Base-by-base conservation (phyloP, 2,888 invertebrate genomes). In the Marronus borbonicus region DNA sequence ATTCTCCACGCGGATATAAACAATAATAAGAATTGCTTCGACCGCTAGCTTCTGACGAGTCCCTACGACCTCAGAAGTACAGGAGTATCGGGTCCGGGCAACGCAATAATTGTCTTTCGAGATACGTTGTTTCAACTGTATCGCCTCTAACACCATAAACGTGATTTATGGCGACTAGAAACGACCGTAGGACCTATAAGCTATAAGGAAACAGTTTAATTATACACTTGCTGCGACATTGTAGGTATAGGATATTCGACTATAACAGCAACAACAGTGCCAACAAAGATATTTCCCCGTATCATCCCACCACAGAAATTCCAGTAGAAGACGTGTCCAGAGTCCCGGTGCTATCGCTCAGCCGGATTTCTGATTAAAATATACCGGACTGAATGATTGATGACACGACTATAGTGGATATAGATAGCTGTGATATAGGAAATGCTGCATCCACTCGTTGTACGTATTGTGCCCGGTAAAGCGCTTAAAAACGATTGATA, bases 151-250 rank as follows among this genome's bases (percentile, higher is more conserved):
- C 60, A 60, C 72, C 62, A 74, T 74, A 74, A 74, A 74, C 72
- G 39, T 74, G 72, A 74, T 74, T 60, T 74, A 74, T 74, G 60
- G 20, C 60, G 24, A 20, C 58, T 44, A 36, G 44, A 39, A 58
- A 44, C 72, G 62, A 31, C 72, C 55, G 60, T 44, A 49, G 60
- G 60, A 55, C 31, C 72, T 60, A 74, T 74, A 74, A 74, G 72
- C 72, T 60, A 60, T 74, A 44, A 74, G 60, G 60, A 74, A 74
- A 39, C 72, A 60, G 72, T 74, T 74, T 74, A 74, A 74, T 74
- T 74, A 74, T 74, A 74, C 72, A 60, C 60, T 74, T 24, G 60
- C 72, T 20, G 8, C 20, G 60, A 74, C 72, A 60, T 74, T 74
- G 44, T 44, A 44, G 60, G 60, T 74, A 62, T 55, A 55, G 55